phyloP scores from a whole-genome alignment of 2,888 invertebrate species.

The Nemoura dubitans region DNA sequence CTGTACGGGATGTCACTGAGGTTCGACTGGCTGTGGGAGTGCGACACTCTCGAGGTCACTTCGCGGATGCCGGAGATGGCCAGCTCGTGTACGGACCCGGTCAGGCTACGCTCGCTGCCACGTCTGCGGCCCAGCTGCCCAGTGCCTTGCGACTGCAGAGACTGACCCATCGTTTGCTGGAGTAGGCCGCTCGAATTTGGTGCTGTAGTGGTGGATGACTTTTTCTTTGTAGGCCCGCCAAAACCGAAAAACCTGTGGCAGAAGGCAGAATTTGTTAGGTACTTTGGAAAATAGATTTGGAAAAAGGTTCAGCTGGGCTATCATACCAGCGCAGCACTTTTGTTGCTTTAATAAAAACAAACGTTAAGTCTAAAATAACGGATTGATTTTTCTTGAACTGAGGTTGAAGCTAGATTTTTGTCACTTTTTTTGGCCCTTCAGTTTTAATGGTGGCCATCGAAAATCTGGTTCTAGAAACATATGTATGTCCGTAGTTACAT shows the following conservation, averaged over 20 bases:
- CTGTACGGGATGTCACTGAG: conserved; percentile 86
- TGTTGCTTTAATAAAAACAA: too few species aligned
- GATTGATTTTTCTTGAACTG: too few species aligned
- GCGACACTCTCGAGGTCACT: conserved; percentile 72
- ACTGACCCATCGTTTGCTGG: conserved; percentile 54
- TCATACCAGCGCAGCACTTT: too few species aligned
- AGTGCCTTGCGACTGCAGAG: conserved; percentile 49
- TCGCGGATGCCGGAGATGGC: conserved; percentile 73
- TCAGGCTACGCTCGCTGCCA: conserved; percentile 85
- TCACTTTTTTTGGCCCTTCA: background rate
- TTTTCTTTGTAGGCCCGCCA: conserved; percentile 87
- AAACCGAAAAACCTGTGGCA: conserved; percentile 84
- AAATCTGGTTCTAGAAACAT: too few species aligned
- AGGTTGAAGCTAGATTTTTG: too few species aligned
- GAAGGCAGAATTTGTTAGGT: background rate
- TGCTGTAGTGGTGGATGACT: conserved; percentile 70
- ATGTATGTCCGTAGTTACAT: too few species aligned
- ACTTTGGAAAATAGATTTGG: too few species aligned
- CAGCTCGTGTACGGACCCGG: conserved; percentile 85
- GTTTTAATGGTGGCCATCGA: too few species aligned
- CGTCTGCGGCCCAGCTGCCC: conserved; percentile 69
- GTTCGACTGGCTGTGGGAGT: conserved; percentile 91
- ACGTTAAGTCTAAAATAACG: too few species aligned
- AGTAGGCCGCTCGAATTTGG: conserved; percentile 62
- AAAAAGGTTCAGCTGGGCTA: too few species aligned